Evolutionary conservation across 2,113 vertebrate genomes (phyloP).

Genomic region (Megaceryle maxima): DNA sequence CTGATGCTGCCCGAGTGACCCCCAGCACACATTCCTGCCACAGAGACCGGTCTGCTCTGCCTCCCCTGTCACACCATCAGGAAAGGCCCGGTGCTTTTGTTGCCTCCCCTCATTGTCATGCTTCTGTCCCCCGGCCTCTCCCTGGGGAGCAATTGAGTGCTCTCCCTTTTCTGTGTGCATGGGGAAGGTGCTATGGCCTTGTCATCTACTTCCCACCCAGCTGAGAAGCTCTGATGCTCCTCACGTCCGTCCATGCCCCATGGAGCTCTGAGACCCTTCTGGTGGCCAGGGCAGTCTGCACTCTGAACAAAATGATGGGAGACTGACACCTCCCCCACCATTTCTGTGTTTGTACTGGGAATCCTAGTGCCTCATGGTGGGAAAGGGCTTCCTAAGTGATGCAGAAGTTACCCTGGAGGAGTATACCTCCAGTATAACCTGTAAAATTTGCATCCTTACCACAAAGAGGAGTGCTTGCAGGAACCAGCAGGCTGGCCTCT

Average conservation of each 20-base stretch:
- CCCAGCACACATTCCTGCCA: background rate
- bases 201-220: fast-evolving
- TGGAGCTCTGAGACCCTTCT: background rate
- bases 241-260: fast-evolving
- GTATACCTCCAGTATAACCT: background rate
- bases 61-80: too few relatives aligned
- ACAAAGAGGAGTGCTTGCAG: background rate
- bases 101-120: background rate
- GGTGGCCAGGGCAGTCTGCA: background rate
- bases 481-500: background rate
- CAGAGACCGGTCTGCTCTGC: background rate
- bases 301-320: background rate
- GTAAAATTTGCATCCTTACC: background rate
- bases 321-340: too few relatives aligned
- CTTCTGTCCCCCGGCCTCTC: background rate
- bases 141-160: too few relatives aligned
- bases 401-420: fast-evolving
- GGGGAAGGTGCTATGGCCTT: background rate
- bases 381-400: background rate
- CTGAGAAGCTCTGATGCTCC: background rate
- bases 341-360: background rate
- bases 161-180: fast-evolving
- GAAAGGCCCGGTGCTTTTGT: background rate
- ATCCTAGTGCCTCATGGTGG: background rate
- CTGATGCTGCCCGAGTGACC: background rate